phyloP scores from a whole-genome alignment of 2,888 invertebrate genomes.

The Priocnemis perturbator region DNA sequence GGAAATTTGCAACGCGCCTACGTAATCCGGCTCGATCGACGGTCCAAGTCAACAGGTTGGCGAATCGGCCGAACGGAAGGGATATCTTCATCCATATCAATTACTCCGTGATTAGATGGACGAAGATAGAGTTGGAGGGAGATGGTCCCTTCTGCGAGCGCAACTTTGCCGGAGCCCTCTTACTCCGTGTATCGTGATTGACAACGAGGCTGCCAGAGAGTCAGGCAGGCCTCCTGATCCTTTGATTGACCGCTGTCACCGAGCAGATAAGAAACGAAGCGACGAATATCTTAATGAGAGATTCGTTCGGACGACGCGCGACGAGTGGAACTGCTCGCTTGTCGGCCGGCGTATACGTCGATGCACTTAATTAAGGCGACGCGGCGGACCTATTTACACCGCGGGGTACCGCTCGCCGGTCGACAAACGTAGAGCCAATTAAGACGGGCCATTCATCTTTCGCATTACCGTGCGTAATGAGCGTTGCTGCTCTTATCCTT shows the following conservation, averaged over 20 bases:
- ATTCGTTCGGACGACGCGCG: slow-evolving; percentile 24
- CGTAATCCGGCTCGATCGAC: neutral
- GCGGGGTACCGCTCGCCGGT: slow-evolving; percentile 39
- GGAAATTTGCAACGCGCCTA: too few species aligned
- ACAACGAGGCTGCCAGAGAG: slow-evolving; percentile 67
- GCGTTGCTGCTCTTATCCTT: too few species aligned
- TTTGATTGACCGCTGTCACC: slow-evolving; percentile 74
- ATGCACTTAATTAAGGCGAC: slow-evolving; percentile 61
- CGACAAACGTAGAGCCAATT: slow-evolving; percentile 50
- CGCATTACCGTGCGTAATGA: slow-evolving; percentile 9
- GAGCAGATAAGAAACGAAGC: slow-evolving; percentile 68
- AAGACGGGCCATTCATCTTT: slow-evolving; percentile 63
- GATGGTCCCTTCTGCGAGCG: slow-evolving; percentile 43
- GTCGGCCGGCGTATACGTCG: slow-evolving; percentile 39
- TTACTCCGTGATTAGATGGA: slow-evolving; percentile 75
- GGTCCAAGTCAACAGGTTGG: neutral
- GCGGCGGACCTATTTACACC: slow-evolving; percentile 61
- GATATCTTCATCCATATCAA: slow-evolving; percentile 75
- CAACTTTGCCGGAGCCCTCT: slow-evolving; percentile 39
- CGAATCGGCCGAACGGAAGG: slow-evolving; percentile 12
- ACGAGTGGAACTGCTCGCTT: slow-evolving; percentile 21
- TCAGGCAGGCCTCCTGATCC: slow-evolving; percentile 67
- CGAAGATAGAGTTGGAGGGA: slow-evolving; percentile 59
- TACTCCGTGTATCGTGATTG: slow-evolving; percentile 64
- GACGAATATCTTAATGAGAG: slow-evolving; percentile 74